Percentiles rank a stretch among this genome's conserved stretches.
These are phyloP conservation scores for Lasioglossum morio DNA, from an alignment of 2,888 invertebrate species.

Conservation along the genomic window DNA sequence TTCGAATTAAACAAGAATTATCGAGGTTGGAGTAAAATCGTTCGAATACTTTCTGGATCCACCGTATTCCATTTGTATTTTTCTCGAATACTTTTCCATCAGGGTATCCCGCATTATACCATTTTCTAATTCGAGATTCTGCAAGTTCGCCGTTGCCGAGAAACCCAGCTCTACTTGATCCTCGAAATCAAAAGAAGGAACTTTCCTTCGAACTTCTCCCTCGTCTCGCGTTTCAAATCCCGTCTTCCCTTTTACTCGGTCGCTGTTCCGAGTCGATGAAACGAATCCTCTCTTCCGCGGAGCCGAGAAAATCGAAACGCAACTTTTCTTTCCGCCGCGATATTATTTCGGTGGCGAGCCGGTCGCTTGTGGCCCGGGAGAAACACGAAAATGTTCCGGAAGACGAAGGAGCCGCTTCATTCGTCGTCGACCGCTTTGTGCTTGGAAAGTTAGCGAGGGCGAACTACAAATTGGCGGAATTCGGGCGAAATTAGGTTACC, in stretches of 20 bases:
- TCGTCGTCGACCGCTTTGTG: constrained; percentile 29
- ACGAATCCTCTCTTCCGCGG: background rate
- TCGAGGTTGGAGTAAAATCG: too few species aligned
- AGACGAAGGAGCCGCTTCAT: constrained; percentile 6
- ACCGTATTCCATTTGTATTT: background rate
- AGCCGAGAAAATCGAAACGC: constrained; percentile 7
- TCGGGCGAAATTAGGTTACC: constrained; percentile 48
- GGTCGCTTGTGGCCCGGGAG: background rate
- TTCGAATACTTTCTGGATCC: background rate
- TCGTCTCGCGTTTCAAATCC: background rate
- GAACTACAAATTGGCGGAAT: constrained; percentile 55
- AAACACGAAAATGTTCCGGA: background rate
- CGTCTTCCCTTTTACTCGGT: background rate
- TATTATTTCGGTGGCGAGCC: background rate
- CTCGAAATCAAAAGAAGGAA: background rate
- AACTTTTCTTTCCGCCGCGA: constrained; percentile 9
- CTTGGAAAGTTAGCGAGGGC: constrained; percentile 39
- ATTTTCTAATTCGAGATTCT: constrained; percentile 14
- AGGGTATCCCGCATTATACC: background rate
- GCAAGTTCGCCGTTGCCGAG: background rate
- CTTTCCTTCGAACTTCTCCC: constrained; percentile 4
- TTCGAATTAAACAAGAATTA: too few species aligned
- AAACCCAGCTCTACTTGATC: background rate
- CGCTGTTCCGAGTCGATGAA: background rate
- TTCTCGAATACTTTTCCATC: background rate